phyloP scores from a whole-genome alignment of 2,888 invertebrate genomes.

The Chesias legatella region DNA sequence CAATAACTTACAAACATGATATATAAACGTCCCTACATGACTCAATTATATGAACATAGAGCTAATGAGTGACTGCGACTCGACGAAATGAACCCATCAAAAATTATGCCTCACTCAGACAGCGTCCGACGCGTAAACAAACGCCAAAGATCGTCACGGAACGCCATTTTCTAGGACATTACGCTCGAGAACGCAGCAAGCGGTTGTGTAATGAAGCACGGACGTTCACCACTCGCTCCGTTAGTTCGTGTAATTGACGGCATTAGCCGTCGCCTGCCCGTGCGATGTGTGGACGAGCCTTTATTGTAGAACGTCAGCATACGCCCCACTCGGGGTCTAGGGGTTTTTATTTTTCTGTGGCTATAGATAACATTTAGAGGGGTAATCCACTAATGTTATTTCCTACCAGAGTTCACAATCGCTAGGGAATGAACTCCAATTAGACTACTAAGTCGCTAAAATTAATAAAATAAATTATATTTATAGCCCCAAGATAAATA shows the following conservation, averaged over 20 bases:
- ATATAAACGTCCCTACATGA: no score
- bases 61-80: background rate
- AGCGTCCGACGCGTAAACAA: constrained; percentile 22
- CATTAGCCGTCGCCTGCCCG: constrained; percentile 18
- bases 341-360: no score
- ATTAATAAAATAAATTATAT: no score
- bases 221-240: constrained; percentile 40
- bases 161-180: constrained; percentile 49
- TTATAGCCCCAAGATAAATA: no score
- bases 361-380: no score
- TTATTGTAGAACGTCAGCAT: constrained; percentile 8
- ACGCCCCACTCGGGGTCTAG: no score
- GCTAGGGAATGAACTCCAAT: no score
- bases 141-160: constrained; percentile 34
- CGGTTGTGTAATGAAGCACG: constrained; percentile 44
- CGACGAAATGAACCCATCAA: constrained; percentile 17
- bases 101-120: constrained; percentile 5
- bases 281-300: constrained; percentile 20
- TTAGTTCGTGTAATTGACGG: constrained; percentile 45
- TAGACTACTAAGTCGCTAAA: no score
- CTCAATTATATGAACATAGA: no score
- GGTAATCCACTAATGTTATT: no score
- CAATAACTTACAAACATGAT: no score
- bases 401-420: no score
- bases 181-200: constrained; percentile 39